Evolutionary conservation across 2,113 vertebrate genomes (phyloP), one percentile per base, ranked within the genome.

Genomic region (Argyrosomus japonicus): DNA sequence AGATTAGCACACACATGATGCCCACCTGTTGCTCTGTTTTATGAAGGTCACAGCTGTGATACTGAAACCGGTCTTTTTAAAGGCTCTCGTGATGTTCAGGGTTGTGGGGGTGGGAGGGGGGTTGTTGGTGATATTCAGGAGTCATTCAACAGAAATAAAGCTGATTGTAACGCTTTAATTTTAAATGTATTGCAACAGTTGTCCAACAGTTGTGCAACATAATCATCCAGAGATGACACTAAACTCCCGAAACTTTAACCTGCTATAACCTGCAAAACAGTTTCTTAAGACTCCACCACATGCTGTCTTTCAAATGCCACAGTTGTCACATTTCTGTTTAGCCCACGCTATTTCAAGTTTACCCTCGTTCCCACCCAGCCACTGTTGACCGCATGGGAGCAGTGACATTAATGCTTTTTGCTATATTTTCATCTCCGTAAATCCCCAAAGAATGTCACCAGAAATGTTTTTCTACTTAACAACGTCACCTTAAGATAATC

Each of bases 21-120:
- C 77, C 86, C 95, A 96, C 95, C 95, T 95, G 95, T 95, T 95
- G 93, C 91, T 94, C 86, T 79, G 87, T 92, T 94, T 95, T 90
- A 94, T 82, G 91, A 93, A 94, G 93, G 94, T 90, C 92, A 82
- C 94, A 95, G 95, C 95, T 95, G 95, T 90, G 93, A 82, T 87
- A 92, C 92, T 93, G 92, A 95, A 95, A 94, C 91, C 79, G 43
- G 90, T 88, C 82, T 95, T 95, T 95, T 93, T 94, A 93, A 93
- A 92, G 85, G 87, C 90, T 73, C 77, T 83, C 27, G 17, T 84
- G 86, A 75, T 80, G 80, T 72, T 87, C 70, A 23, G 36, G 9
- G 54, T 40, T 40, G 36, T 47, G 32, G 10, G 50, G 4, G 32
- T 8, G 7, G 36, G 36, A 8, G 21, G 6, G 50, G 47, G n/a